Evolutionary conservation across 1,140 invertebrate genomes (phyloP).

Genomic region (Drosophila kohkoa): DNA sequence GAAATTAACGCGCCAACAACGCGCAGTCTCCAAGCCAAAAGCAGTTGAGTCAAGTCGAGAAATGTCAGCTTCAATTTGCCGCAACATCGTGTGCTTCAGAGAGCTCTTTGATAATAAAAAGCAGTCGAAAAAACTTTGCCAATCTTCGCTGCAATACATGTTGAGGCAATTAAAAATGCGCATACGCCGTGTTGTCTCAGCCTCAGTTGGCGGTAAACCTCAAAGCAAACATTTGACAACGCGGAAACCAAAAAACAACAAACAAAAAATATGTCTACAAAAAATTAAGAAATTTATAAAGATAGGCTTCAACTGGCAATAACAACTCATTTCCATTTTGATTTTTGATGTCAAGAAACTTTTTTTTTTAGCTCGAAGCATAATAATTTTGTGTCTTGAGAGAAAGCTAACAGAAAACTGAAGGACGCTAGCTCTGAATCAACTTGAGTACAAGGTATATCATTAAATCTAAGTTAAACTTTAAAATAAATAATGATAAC

Average conservation of each 20-base stretch:
- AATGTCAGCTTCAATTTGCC: conserved; percentile 82
- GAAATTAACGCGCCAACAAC: conserved; percentile 74
- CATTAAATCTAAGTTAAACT: background rate
- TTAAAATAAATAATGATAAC: conserved; percentile 1
- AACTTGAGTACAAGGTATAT: background rate
- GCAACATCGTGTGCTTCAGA: conserved; percentile 40
- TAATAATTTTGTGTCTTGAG: too few species aligned
- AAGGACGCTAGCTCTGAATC: background rate
- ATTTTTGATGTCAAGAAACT: conserved; percentile 28
- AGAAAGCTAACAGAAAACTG: background rate
- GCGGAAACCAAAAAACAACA: conserved; percentile 65
- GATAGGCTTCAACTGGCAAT: conserved; percentile 56
- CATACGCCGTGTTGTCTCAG: conserved; percentile 71
- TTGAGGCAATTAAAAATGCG: conserved; percentile 79
- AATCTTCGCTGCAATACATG: conserved; percentile 76
- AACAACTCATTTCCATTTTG: conserved; percentile 47
- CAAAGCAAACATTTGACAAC: conserved; percentile 68
- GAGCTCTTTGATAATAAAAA: conserved; percentile 38
- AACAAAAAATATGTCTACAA: background rate
- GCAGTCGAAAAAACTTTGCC: conserved; percentile 57
- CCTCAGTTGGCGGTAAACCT: conserved; percentile 53
- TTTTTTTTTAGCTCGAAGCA: background rate
- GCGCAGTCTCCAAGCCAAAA: conserved; percentile 1
- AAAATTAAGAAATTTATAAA: background rate
- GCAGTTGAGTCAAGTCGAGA: conserved; percentile 9